Conservation (phyloP, 1,140 invertebrate species). For the roundworm (Caenorhabditis elegans) region DNA sequence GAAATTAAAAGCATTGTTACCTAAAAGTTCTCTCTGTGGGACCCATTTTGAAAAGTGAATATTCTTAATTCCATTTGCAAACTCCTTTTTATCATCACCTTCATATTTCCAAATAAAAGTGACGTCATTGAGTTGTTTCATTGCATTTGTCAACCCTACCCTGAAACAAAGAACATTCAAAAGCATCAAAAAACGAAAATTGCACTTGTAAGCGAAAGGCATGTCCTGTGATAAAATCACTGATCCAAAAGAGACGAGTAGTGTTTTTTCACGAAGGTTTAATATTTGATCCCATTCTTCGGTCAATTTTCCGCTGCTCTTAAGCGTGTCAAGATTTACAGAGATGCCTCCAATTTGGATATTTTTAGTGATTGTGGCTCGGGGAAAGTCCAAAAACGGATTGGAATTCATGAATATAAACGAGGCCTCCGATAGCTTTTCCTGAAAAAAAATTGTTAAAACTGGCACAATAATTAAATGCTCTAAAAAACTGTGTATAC, state of each 20-base stretch:
- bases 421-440: not conserved
- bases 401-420: constrained; percentile 42
- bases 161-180: not conserved
- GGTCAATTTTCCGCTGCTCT: not conserved
- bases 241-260: constrained; percentile 49
- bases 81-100: not conserved
- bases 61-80: constrained; percentile 34
- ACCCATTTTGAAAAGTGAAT: constrained; percentile 45
- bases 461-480: no score
- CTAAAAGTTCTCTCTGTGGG: constrained; percentile 46
- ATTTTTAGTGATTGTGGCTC: constrained; percentile 41
- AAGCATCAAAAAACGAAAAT: not conserved
- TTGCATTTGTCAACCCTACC: not conserved
- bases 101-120: constrained; percentile 54
- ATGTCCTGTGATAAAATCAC: constrained; percentile 41
- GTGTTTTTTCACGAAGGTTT: constrained; percentile 17
- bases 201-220: constrained; percentile 38
- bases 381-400: constrained; percentile 39
- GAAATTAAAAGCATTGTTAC: no score
- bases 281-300: constrained; percentile 41
- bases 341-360: constrained; percentile 45
- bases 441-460: not conserved
- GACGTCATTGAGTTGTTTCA: constrained; percentile 11
- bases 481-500: not conserved
- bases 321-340: constrained; percentile 22